Conservation (phyloP, 1,140 invertebrate genomes). For the Ganaspis sp. region DNA sequence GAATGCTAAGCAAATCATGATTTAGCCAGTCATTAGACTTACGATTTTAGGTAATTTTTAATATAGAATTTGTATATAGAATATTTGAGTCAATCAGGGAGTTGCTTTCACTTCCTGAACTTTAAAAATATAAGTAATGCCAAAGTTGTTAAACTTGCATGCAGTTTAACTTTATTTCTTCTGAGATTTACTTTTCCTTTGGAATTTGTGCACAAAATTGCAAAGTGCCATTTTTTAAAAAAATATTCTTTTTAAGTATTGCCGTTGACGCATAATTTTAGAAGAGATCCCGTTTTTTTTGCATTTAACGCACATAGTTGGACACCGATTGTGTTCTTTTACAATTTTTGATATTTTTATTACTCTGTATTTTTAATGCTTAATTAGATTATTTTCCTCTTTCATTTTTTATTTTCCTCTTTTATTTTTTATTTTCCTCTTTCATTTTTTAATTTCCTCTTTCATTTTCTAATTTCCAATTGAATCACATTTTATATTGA, state of each 20-base stretch:
- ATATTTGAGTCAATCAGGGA: neutral
- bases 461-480: too few relatives aligned
- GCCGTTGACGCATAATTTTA: neutral
- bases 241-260: constrained; percentile 2
- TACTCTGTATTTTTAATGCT: neutral
- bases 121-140: neutral
- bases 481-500: too few relatives aligned
- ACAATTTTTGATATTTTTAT: neutral
- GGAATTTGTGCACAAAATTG: constrained; percentile 4
- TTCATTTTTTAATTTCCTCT: too few relatives aligned
- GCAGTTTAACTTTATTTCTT: neutral
- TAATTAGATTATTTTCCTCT: neutral
- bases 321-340: constrained; percentile 3
- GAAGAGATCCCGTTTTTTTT: neutral
- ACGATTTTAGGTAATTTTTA: constrained; percentile 10
- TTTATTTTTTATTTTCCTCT: neutral
- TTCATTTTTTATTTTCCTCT: neutral
- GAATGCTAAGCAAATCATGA: constrained; percentile 17
- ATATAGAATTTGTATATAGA: constrained; percentile 25
- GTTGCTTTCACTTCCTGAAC: neutral
- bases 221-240: constrained; percentile 14
- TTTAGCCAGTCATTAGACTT: neutral
- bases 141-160: constrained; percentile 22
- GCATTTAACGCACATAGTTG: constrained; percentile 2
- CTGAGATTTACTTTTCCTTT: neutral